Evolutionary conservation across 2,888 invertebrate genomes (phyloP).

Genomic region (Iselma pallidipennis): DNA sequence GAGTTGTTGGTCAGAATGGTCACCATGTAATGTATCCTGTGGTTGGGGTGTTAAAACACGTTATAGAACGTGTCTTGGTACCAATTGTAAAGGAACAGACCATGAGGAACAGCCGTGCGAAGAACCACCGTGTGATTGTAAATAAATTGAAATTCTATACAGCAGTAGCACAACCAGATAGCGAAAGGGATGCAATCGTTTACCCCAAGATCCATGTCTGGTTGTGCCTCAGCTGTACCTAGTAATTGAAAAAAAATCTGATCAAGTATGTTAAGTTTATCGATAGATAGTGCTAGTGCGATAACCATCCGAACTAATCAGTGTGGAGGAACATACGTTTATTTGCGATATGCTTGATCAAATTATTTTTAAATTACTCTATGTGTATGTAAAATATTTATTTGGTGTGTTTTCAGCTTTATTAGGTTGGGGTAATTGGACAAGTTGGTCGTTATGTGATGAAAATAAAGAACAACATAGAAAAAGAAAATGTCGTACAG

Average conservation of each 20-base stretch:
- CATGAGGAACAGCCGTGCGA: slow-evolving; percentile 72
- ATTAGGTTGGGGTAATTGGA: slow-evolving; percentile 77
- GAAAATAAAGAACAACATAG: slow-evolving; percentile 69
- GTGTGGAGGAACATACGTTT: too few species aligned
- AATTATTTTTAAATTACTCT: background rate
- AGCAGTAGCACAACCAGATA: too few species aligned
- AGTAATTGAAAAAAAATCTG: too few species aligned
- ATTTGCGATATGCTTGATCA: too few species aligned
- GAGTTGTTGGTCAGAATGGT: slow-evolving; percentile 89
- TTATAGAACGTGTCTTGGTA: slow-evolving; percentile 67
- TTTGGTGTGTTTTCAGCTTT: slow-evolving; percentile 57
- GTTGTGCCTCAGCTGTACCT: too few species aligned
- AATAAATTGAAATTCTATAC: slow-evolving; percentile 41
- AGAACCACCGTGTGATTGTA: slow-evolving; percentile 68
- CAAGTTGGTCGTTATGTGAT: slow-evolving; percentile 70
- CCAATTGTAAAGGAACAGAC: slow-evolving; percentile 56
- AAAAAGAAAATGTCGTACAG: slow-evolving; percentile 66
- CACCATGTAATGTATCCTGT: slow-evolving; percentile 76
- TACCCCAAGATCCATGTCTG: too few species aligned
- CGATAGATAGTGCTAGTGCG: too few species aligned
- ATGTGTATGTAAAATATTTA: slow-evolving; percentile 1
- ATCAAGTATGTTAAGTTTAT: too few species aligned
- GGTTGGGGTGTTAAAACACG: slow-evolving; percentile 71
- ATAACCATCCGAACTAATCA: too few species aligned
- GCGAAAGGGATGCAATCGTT: too few species aligned